Evolutionary conservation across 2,797 vertebrate genomes (phyloP), one percentile per base, ranked within the genome.

Genomic region (Neosilurus mollespiculum): DNA sequence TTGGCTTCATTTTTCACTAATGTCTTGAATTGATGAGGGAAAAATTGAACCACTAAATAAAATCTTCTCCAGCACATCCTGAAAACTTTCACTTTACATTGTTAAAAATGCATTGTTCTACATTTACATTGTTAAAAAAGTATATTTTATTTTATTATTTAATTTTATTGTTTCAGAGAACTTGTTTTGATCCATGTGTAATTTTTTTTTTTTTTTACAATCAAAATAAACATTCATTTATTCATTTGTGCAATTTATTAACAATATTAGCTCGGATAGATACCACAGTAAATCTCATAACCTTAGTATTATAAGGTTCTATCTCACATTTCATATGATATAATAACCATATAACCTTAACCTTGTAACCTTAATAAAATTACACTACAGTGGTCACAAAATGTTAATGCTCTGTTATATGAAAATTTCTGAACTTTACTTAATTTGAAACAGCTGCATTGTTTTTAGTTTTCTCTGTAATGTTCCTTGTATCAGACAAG

Each of bases 401-500:
- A 49, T 62, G 73, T 62, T 78, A 61, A 78, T 62, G 22, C 2
- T 77, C 11, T 61, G 56, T 61, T 61, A 10, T 62, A 43, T 24
- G 16, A 54, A 78, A 62, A 78, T 64, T 5, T 64, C 1, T 78
- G 76, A 64, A 64, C n/a, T 8, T 56, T 15, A 8, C 2, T 15
- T 14, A 20, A 11, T 79, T 79, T n/a, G 65, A 65, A 79, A 30
- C 61, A 53, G 4, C 59, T 80, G n/a, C 62, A 79, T 22, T 53
- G 4, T 15, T 80, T 49, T 18, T 64, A 5, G 14, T 30, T 56
- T 56, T 73, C 24, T 16, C 15, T 24, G 6, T 24, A 53, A 26
- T 11, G 5, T 30, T 56, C 8, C 1, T 37, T 34, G 10, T 59
- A 59, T 59, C 18, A 59, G 12, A 49, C 20, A 7, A 61, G 56